Base-by-base conservation (phyloP, 2,888 invertebrate species). In the Odontocolon sp. region DNA sequence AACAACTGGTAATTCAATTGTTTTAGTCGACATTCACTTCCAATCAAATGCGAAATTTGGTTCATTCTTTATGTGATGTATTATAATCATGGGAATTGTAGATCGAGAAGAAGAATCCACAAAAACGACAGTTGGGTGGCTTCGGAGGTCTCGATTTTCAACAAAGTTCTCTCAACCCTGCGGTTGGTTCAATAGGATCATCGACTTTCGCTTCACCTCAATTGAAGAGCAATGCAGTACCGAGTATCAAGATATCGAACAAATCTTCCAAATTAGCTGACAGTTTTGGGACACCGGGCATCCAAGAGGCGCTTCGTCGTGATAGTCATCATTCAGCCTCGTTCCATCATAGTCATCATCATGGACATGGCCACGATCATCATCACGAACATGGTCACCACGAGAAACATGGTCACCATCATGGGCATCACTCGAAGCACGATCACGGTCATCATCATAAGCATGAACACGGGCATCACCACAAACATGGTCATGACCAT, bases 331-430 rank as follows among this genome's bases (percentile, higher is more conserved):
- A 76, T 3, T 64, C 77, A 23, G 78, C 81, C 1, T 79, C 83
- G 1, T 83, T 81, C 26, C 81, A 84, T 54, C 83, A 85, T 21
- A 52, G 56, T 57, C 71, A 80, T 42, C 74, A 78, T 2, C 87
- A 84, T 5, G 82, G 81, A 0, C 83, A 85, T 56, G 81, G n/a
- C n/a, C 82, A 84, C 45, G 74, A 79, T 16, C 87, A 87, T 33
- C 80, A 84, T 23, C 87, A 86, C 16, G 77, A 83, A 1, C 87
- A 87, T 52, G 80, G 86, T 14, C 88, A 83, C 36, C 73, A 88
- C n/a, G 83, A 82, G 33, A 80, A 78, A 8, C 81, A 82, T 31
- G 71, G 79, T 66, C 76, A 83, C 11, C 73, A 80, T 4, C 81
- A 82, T n/a, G 79, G 72, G 0, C 85, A 85, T 23, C 79, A 83